These are phyloP conservation scores for Hyposmocoma kahamanoa DNA, from an alignment of 1,140 invertebrate genomes.

Conservation along the genomic window DNA sequence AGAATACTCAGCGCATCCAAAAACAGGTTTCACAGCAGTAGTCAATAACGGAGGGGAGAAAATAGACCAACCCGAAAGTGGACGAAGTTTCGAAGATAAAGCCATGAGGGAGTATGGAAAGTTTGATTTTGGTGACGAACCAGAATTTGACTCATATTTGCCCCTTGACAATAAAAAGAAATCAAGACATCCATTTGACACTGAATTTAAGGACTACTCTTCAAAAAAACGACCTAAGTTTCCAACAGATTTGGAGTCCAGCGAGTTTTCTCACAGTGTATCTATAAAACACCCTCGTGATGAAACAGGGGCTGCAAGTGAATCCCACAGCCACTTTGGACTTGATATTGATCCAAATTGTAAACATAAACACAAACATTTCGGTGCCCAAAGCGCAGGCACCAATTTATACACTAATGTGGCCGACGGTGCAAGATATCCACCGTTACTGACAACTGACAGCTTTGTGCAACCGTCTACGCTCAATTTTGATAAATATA, in stretches of 20 bases:
- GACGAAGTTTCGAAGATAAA: slow-evolving; percentile 40
- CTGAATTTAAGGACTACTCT: slow-evolving; percentile 39
- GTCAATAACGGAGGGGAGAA: slow-evolving; percentile 36
- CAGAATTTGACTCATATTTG: slow-evolving; percentile 31
- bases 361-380: slow-evolving; percentile 53
- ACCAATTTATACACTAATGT: slow-evolving; percentile 34
- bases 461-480: slow-evolving; percentile 34
- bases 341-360: slow-evolving; percentile 51
- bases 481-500: slow-evolving; percentile 44
- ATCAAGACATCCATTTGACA: slow-evolving; percentile 39
- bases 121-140: slow-evolving; percentile 46
- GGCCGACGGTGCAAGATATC: slow-evolving; percentile 41
- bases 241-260: slow-evolving; percentile 43
- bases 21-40: slow-evolving; percentile 51
- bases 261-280: slow-evolving; percentile 55
- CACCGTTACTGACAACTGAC: slow-evolving; percentile 29
- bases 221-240: slow-evolving; percentile 39
- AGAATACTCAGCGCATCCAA: slow-evolving; percentile 65
- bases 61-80: slow-evolving; percentile 9
- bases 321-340: slow-evolving; percentile 45
- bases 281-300: slow-evolving; percentile 53
- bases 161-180: slow-evolving; percentile 33
- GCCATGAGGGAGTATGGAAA: slow-evolving; percentile 49
- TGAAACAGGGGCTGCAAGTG: slow-evolving; percentile 31
- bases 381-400: slow-evolving; percentile 34